These are phyloP conservation scores for Chondrosia reniformis DNA, from an alignment of 37 sponge, comb jelly and placozoan species.

Conservation along the genomic window DNA sequence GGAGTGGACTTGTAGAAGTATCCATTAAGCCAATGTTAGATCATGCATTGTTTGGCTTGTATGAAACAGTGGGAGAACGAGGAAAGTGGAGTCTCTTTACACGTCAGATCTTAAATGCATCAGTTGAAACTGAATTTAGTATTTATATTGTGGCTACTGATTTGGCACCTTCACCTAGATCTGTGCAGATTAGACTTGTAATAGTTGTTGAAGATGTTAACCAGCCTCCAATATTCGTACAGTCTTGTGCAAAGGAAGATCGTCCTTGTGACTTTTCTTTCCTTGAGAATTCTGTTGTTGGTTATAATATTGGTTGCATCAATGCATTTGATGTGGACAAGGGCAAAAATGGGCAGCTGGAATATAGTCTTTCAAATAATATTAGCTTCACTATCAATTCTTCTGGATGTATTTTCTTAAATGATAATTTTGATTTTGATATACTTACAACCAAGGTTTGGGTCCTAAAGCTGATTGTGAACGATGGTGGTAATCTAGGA, in stretches of 20 bases:
- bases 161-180: not conserved
- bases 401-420: not conserved
- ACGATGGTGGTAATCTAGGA: not conserved
- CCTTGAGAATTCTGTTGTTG: not conserved
- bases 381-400: not conserved
- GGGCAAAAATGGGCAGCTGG: not conserved
- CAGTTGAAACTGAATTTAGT: not conserved
- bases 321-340: slow-evolving; percentile 1
- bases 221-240: not conserved
- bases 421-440: not conserved
- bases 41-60: not conserved
- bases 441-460: not conserved
- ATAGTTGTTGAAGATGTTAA: not conserved
- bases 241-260: not conserved
- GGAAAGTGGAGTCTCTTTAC: not conserved
- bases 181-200: not conserved
- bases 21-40: not conserved
- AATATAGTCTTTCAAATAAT: not conserved
- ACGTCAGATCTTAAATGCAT: slow-evolving; percentile 4
- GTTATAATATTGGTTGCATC: not conserved
- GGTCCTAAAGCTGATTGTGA: not conserved
- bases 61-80: not conserved
- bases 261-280: not conserved
- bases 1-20: not conserved
- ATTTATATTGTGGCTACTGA: not conserved